These are phyloP conservation scores for Hyphantria cunea DNA, from an alignment of 1,140 invertebrate species.

Conservation along the genomic window DNA sequence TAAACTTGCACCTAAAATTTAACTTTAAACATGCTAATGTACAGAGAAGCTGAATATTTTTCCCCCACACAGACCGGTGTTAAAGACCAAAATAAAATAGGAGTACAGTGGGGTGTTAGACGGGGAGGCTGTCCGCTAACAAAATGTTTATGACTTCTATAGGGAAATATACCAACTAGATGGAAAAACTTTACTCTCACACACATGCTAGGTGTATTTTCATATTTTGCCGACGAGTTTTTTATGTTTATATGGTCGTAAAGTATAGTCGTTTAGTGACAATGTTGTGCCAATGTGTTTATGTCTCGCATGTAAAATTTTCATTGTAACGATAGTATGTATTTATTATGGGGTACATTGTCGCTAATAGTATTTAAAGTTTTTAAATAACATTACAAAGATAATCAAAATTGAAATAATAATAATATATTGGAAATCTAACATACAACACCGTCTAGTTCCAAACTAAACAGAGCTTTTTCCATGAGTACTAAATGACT, in stretches of 20 bases:
- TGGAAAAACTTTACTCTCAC: conserved; percentile 76
- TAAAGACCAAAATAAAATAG: conserved; percentile 70
- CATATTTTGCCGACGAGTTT: conserved; percentile 74
- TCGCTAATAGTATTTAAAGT: not conserved
- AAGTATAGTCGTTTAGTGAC: conserved; percentile 69
- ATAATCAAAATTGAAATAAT: too few species aligned
- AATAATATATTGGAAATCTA: too few species aligned
- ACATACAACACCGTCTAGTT: too few species aligned
- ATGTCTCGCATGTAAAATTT: conserved; percentile 55
- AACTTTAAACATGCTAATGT: conserved; percentile 69
- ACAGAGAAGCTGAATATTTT: conserved; percentile 64
- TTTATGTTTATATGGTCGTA: conserved; percentile 77
- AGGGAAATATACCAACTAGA: conserved; percentile 76
- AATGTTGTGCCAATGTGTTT: conserved; percentile 65
- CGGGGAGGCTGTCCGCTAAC: conserved; percentile 46
- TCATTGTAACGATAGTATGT: conserved; percentile 46
- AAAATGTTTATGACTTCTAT: conserved; percentile 79
- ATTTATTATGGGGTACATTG: conserved; percentile 37
- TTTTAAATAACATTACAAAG: too few species aligned
- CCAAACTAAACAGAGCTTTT: too few species aligned
- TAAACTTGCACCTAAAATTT: conserved; percentile 62
- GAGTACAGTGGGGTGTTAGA: conserved; percentile 48
- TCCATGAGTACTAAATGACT: too few species aligned
- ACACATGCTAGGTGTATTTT: conserved; percentile 73
- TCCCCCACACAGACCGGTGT: conserved; percentile 39